Evolutionary conservation across 2,113 vertebrate species (phyloP).

Genomic region (Tiliqua scincoides): DNA sequence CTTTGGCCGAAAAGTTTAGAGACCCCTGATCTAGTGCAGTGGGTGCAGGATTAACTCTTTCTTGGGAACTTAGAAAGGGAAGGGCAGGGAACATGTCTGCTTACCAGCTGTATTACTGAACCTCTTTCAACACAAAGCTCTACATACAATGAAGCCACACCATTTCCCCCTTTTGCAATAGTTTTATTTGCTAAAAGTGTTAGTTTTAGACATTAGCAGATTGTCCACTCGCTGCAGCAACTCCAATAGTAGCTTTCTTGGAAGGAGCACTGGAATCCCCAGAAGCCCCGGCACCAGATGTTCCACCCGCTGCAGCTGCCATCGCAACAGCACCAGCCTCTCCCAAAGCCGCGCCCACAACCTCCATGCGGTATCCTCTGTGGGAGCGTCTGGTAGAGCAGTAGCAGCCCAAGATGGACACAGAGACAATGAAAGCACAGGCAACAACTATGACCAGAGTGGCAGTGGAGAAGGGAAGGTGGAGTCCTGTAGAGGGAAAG

Average conservation of each 20-base stretch:
- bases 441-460: constrained; percentile 41
- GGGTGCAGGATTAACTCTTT: too few relatives aligned
- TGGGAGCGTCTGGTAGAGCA: neutral
- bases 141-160: neutral
- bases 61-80: too few relatives aligned
- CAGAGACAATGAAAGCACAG: neutral
- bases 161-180: neutral
- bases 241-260: neutral
- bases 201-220: neutral
- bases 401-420: constrained; percentile 20
- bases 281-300: rapidly evolving
- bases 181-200: constrained; percentile 10
- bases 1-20: too few relatives aligned
- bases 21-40: too few relatives aligned
- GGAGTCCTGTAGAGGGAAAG: neutral
- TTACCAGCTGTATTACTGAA: neutral
- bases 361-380: neutral
- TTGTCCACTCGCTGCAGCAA: neutral
- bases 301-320: rapidly evolving
- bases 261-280: rapidly evolving
- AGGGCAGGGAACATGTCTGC: too few relatives aligned
- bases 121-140: neutral
- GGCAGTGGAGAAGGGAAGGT: neutral
- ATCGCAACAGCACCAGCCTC: constrained; percentile 6
- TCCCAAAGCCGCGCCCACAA: rapidly evolving